phyloP scores from a whole-genome alignment of 2,888 invertebrate genomes.

The Pyrrhosoma nymphula region DNA sequence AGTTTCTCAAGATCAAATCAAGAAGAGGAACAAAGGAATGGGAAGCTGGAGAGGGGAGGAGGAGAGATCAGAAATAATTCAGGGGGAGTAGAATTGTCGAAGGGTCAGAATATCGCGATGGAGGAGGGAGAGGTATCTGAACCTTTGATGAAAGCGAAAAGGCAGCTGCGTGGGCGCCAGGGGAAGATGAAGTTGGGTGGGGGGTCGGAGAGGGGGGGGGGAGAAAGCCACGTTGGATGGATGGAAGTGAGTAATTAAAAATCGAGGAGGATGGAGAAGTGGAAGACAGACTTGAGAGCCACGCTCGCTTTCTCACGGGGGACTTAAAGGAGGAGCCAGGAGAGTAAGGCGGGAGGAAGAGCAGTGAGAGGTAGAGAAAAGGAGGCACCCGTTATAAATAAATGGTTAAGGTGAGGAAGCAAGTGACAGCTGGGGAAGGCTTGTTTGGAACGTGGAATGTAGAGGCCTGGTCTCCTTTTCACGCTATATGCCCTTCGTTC shows the following conservation, averaged over 20 bases:
- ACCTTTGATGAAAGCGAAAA: background rate
- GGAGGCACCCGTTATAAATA: background rate
- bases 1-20: background rate
- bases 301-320: slow-evolving; percentile 8
- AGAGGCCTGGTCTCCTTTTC: background rate
- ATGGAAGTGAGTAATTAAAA: slow-evolving; percentile 12
- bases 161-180: background rate
- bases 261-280: background rate
- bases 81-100: background rate
- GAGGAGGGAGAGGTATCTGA: background rate
- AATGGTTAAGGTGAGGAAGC: slow-evolving; percentile 39
- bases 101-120: slow-evolving; percentile 3
- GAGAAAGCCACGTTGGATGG: background rate
- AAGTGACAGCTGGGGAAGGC: background rate
- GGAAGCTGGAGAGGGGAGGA: background rate
- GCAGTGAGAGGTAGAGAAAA: background rate
- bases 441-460: background rate
- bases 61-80: background rate
- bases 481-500: background rate
- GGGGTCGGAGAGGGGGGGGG: background rate
- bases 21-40: background rate
- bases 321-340: background rate
- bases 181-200: no score
- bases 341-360: no score
- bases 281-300: background rate